Base-by-base conservation (phyloP, 1,140 invertebrate genomes). In the Drosophila lowei region DNA sequence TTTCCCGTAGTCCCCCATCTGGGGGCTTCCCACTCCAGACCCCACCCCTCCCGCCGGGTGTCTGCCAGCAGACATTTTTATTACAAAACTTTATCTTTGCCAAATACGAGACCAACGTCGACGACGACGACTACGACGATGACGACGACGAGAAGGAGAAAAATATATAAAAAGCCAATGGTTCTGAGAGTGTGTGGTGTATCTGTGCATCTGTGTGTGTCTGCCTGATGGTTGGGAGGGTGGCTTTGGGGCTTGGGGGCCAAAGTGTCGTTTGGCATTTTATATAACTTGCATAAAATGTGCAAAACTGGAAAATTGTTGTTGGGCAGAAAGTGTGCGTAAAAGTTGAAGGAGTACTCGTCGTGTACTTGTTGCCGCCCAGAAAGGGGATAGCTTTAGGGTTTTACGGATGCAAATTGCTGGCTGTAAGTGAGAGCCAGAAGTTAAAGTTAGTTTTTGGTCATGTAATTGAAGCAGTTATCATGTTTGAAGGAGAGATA, bases 71-170 rank as follows among this genome's bases (percentile, higher is more conserved):
- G 83, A 88, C 79, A 88, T 88, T 88, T 88, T 88, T 88, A 88
- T 88, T 88, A 88, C 83, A 88, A 89, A 88, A 88, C 83, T 88
- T 88, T 88, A 88, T 88, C 83, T 86, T 86, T 88, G 83, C 83
- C 83, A 86, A 86, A 86, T 85, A 88, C 73, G 68, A 79, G 71
- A 79, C 71, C 77, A 72, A 72, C 56, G 49, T 74, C 77, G 72
- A 47, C 56, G 50, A 59, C 57, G 58, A 72, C 58, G 68, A 72
- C n/a, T n/a, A n/a, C 30, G 60, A 68, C 53, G 58, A 77, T 43
- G 60, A 77, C 46, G 44, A 23, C 28, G 57, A 49, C 30, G 60
- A 64, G 62, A 16, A 21, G 44, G 44, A 49, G 34, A 66, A 75
- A 77, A 62, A 77, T 57, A 72, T 70, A 68, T 73, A 68, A 83